These are phyloP conservation scores for Leucozona laternaria DNA, from an alignment of 2,888 invertebrate species.

Conservation along the genomic window DNA sequence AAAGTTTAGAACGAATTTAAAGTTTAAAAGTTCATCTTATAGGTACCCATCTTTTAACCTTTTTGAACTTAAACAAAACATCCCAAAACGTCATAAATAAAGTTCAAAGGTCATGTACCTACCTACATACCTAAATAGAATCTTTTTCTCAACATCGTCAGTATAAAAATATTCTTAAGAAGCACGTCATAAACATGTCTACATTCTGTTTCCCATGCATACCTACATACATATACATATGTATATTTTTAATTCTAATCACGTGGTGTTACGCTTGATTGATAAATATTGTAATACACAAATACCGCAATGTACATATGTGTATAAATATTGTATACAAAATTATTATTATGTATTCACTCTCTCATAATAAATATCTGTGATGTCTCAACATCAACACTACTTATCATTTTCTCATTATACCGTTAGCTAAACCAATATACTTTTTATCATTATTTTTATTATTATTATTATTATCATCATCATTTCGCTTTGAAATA, in stretches of 20 bases:
- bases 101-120: neutral
- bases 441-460: slow-evolving; percentile 17
- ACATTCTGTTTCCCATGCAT: neutral
- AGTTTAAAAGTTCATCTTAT: neutral
- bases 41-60: neutral
- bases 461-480: slow-evolving; percentile 36
- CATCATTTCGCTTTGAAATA: slow-evolving; percentile 36
- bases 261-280: slow-evolving; percentile 31
- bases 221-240: no score
- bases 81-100: neutral
- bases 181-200: neutral
- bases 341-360: slow-evolving; percentile 17
- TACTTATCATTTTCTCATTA: slow-evolving; percentile 35
- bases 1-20: neutral
- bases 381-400: slow-evolving; percentile 28
- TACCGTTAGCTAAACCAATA: slow-evolving; percentile 24
- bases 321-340: neutral
- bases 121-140: neutral
- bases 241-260: slow-evolving; percentile 13
- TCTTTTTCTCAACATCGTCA: neutral
- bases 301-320: neutral
- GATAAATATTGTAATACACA: slow-evolving; percentile 16
- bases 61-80: neutral
- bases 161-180: neutral
- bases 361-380: slow-evolving; percentile 21